phyloP scores from a whole-genome alignment of 1,140 invertebrate genomes.

The Bradynema listronoti region DNA sequence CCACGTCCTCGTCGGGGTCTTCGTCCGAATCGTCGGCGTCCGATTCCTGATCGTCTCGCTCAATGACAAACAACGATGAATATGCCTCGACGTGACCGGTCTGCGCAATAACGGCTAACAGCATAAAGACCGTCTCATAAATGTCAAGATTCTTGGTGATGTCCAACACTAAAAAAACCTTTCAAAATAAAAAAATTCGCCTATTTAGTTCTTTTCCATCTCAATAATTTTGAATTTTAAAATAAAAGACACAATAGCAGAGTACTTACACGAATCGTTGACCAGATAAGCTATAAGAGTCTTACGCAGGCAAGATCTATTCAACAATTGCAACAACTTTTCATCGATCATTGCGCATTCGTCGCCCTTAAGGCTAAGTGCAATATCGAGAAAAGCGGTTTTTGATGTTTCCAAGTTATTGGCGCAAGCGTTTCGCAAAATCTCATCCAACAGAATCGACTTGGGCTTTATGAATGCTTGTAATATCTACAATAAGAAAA shows the following conservation, averaged over 20 bases:
- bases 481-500: too few relatives aligned
- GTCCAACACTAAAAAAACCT: conserved; percentile 67
- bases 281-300: conserved; percentile 81
- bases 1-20: too few relatives aligned
- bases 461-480: too few relatives aligned
- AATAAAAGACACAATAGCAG: not conserved
- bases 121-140: conserved; percentile 18
- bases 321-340: conserved; percentile 69
- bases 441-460: too few relatives aligned
- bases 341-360: not conserved
- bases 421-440: too few relatives aligned
- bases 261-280: conserved; percentile 69
- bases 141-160: conserved; percentile 72
- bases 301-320: conserved; percentile 74
- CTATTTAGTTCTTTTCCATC: not conserved
- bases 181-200: not conserved
- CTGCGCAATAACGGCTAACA: conserved; percentile 17
- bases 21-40: conserved; percentile 18
- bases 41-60: not conserved
- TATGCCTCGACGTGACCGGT: not conserved
- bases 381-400: too few relatives aligned
- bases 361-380: too few relatives aligned
- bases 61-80: conserved; percentile 9
- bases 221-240: too few relatives aligned
- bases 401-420: too few relatives aligned